A percentile compares a stretch with the other conserved stretches of the same genome.
Evolutionary conservation across 2,888 invertebrate genomes (phyloP).

Genomic region (Caenorhabditis sp.): DNA sequence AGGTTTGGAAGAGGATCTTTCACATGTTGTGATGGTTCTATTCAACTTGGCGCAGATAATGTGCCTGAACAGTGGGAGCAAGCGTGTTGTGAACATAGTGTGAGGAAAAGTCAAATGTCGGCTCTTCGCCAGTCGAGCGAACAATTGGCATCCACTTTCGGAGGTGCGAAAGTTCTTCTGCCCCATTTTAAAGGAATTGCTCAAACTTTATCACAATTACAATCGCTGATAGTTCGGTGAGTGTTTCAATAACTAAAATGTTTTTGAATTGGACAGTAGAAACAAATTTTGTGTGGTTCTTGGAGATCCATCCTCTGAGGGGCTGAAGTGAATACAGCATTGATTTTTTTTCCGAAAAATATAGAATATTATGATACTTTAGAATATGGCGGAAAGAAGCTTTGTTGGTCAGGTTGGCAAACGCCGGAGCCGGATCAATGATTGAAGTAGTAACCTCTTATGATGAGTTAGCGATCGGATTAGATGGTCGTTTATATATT

Average conservation of each 20-base stretch:
- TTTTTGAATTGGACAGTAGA: not conserved
- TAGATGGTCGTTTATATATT: conserved; percentile 60
- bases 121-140: conserved; percentile 46
- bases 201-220: conserved; percentile 49
- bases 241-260: not conserved
- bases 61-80: conserved; percentile 67
- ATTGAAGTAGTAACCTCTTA: conserved; percentile 58
- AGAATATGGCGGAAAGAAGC: conserved; percentile 42
- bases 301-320: too few species aligned
- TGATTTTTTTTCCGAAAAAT: not conserved
- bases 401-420: conserved; percentile 24
- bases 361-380: not conserved
- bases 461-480: conserved; percentile 58
- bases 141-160: conserved; percentile 56
- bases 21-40: conserved; percentile 66
- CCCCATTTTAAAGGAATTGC: conserved; percentile 46
- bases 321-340: too few species aligned
- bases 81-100: conserved; percentile 44
- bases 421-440: conserved; percentile 38
- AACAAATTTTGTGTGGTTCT: too few species aligned
- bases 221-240: conserved; percentile 39
- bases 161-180: conserved; percentile 49
- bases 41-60: conserved; percentile 69
- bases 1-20: conserved; percentile 68
- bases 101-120: conserved; percentile 56